phyloP scores from a whole-genome alignment of 37 sponge, comb jelly and placozoan species.

The Spongia lamella region DNA sequence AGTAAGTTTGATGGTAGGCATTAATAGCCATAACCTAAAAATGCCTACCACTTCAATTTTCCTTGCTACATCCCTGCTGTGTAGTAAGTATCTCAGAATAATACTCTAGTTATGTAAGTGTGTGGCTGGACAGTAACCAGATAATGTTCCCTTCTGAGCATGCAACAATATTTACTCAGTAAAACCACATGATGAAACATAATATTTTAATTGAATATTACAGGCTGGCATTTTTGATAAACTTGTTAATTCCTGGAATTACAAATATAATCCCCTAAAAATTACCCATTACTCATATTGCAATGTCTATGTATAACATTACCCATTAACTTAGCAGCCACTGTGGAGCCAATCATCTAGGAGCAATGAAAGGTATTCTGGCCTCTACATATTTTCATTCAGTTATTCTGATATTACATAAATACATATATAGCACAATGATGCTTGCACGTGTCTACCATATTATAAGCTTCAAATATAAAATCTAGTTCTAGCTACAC shows the following conservation, averaged over 20 bases:
- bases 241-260: slow-evolving; percentile 69
- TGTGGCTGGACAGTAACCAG: slow-evolving; percentile 89
- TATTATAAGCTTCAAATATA: no score
- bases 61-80: no score
- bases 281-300: no score
- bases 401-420: slow-evolving; percentile 55
- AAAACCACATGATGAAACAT: no score
- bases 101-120: slow-evolving; percentile 89
- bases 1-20: no score
- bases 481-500: no score
- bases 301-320: no score
- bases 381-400: slow-evolving; percentile 93
- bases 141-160: slow-evolving; percentile 78
- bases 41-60: no score
- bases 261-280: not conserved
- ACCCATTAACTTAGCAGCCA: slow-evolving; percentile 98
- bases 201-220: slow-evolving; percentile 79
- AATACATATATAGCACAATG: no score
- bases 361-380: slow-evolving; percentile 93
- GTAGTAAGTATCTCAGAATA: slow-evolving; percentile 88
- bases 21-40: no score
- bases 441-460: no score
- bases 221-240: slow-evolving; percentile 97
- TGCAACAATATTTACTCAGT: slow-evolving; percentile 83
- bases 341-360: slow-evolving; percentile 88